A percentile compares a stretch with the other conserved stretches of the same genome.
phyloP scores from a whole-genome alignment of 2,888 invertebrate species.

The Hydrotaea diabolus region DNA sequence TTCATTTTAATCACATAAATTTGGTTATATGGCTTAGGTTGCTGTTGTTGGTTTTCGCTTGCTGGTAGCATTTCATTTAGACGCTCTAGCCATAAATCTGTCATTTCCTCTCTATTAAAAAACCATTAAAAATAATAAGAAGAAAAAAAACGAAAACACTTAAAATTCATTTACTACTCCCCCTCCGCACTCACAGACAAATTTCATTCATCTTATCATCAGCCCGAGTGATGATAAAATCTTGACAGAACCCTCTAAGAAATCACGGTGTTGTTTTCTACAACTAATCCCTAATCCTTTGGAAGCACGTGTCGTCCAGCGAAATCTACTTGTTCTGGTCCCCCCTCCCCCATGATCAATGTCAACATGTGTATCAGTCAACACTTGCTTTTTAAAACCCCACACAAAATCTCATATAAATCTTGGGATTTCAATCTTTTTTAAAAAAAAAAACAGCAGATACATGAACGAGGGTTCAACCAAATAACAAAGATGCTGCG shows the following conservation, averaged over 20 bases:
- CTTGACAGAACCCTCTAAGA: not conserved
- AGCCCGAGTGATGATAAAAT: not conserved
- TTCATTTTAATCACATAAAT: not conserved
- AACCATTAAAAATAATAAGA: conserved; percentile 57
- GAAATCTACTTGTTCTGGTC: conserved; percentile 12
- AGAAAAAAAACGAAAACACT: conserved; percentile 41
- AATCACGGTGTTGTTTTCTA: too few species aligned
- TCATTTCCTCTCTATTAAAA: conserved; percentile 62
- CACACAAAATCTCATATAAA: not conserved
- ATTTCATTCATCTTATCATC: not conserved
- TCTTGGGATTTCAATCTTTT: not conserved
- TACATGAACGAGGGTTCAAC: not conserved
- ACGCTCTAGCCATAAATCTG: conserved; percentile 57
- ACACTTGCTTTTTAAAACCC: conserved; percentile 61
- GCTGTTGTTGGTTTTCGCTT: not conserved
- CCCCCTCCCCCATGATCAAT: not conserved
- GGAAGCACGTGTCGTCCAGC: conserved; percentile 30
- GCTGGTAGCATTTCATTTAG: conserved; percentile 6
- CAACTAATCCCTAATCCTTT: conserved; percentile 27
- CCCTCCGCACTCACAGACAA: not conserved
- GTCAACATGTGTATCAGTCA: conserved; percentile 28
- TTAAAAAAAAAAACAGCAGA: not conserved
- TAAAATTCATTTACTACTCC: conserved; percentile 31
- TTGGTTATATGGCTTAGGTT: too few species aligned
- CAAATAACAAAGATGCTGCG: not conserved